Conservation (phyloP, 1,140 invertebrate species). For the Nylanderia fulva region DNA sequence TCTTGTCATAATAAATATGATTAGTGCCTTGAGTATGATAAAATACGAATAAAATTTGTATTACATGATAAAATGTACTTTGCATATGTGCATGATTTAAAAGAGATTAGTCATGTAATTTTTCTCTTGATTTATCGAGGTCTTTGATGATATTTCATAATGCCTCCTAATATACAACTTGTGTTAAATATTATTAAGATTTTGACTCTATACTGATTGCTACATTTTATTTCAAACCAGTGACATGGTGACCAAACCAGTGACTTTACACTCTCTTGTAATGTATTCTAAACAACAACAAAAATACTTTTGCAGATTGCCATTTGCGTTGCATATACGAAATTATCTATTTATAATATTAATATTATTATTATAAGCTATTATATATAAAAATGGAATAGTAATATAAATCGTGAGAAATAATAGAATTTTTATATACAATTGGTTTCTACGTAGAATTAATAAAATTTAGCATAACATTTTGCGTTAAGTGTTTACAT, state of each 20-base stretch:
- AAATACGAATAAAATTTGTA: constrained; percentile 34
- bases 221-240: constrained; percentile 26
- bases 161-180: constrained; percentile 1
- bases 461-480: neutral
- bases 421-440: constrained; percentile 25
- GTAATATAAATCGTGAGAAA: neutral
- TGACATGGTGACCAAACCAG: neutral
- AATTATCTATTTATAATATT: constrained; percentile 26
- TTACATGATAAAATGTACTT: constrained; percentile 33
- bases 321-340: neutral
- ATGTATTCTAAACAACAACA: neutral
- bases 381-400: constrained; percentile 6
- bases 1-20: constrained; percentile 20
- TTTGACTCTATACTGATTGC: constrained; percentile 9
- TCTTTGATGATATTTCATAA: constrained; percentile 13
- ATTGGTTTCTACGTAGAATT: neutral
- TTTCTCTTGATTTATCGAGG: constrained; percentile 27
- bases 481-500: neutral
- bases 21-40: constrained; percentile 54
- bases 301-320: constrained; percentile 5
- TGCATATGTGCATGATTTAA: constrained; percentile 47
- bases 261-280: constrained; percentile 23
- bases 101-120: neutral
- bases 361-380: constrained; percentile 6
- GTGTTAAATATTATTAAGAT: constrained; percentile 32